Evolutionary conservation across 2,113 vertebrate species (phyloP).

Genomic region (Thomomys bottae): DNA sequence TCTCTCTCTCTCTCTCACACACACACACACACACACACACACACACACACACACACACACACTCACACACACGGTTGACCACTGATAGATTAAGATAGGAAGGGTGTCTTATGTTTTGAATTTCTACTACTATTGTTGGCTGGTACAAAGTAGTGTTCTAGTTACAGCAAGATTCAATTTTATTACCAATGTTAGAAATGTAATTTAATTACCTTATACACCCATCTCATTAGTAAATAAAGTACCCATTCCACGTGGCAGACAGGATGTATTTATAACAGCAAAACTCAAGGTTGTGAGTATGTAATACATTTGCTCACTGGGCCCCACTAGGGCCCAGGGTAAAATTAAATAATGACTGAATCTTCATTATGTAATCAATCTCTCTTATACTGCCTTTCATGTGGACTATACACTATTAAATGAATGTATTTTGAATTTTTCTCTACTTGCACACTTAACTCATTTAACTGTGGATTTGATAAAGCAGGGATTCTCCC

Average conservation of each 20-base stretch:
- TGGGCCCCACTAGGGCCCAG: neutral
- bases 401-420: neutral
- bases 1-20: no score
- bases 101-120: neutral
- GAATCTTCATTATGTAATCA: neutral
- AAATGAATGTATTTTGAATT: neutral
- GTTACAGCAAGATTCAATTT: neutral
- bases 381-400: neutral
- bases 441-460: neutral
- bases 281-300: neutral
- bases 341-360: neutral
- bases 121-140: neutral
- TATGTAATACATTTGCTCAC: neutral
- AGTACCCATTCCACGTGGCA: neutral
- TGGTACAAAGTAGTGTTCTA: neutral
- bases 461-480: neutral
- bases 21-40: no score
- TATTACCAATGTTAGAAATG: no score
- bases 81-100: neutral
- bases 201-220: no score
- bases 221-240: neutral
- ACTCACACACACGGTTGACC: no score
- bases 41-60: no score
- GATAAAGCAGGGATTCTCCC: neutral
- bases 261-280: neutral